Evolutionary conservation across 2,113 vertebrate species (phyloP).

Genomic region (Nothobranchius furzeri): DNA sequence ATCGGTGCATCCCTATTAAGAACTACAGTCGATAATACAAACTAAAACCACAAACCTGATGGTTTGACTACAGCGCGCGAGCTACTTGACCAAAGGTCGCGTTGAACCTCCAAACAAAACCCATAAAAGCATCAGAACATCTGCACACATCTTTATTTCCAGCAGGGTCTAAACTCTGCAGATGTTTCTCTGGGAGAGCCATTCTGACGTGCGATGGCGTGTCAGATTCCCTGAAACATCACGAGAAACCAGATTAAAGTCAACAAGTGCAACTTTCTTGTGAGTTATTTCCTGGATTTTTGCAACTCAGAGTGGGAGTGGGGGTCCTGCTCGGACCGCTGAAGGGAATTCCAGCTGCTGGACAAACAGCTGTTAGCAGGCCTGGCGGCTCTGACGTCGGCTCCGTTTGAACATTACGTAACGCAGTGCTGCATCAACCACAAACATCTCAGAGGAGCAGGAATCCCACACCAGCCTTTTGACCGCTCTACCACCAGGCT

Average conservation of each 20-base stretch:
- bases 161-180: neutral
- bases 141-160: neutral
- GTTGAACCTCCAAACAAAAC: neutral
- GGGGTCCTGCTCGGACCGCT: neutral
- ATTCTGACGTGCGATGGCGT: accelerated
- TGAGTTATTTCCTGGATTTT: neutral
- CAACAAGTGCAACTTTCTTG: neutral
- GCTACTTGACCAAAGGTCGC: neutral
- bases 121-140: neutral
- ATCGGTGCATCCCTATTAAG: too few relatives aligned
- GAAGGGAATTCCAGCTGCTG: conserved; percentile 15
- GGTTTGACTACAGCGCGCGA: too few relatives aligned
- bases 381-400: neutral
- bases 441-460: neutral
- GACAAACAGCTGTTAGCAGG: conserved; percentile 20
- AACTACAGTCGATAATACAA: too few relatives aligned
- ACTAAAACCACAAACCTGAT: too few relatives aligned
- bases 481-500: too few relatives aligned
- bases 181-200: neutral
- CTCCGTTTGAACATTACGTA: neutral
- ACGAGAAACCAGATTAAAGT: conserved; percentile 3
- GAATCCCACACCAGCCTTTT: neutral
- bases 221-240: neutral
- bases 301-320: neutral
- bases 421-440: neutral